Evolutionary conservation across 2,113 vertebrate genomes (phyloP).

Genomic region (Limnothrissa miodon): DNA sequence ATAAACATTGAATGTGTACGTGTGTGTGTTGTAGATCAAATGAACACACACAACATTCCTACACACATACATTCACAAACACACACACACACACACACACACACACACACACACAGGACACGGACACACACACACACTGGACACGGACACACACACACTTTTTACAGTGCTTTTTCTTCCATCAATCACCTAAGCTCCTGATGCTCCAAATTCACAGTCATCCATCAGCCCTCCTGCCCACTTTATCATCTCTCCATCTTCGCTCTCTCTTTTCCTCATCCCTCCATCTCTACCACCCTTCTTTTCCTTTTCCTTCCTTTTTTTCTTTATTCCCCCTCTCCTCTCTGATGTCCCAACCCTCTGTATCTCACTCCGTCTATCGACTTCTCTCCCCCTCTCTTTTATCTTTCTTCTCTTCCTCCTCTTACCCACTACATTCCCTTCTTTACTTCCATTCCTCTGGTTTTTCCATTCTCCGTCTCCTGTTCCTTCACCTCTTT

Average conservation of each 20-base stretch:
- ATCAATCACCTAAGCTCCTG: conserved; percentile 18
- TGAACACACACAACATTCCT: background rate
- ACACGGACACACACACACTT: conserved; percentile 9
- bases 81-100: background rate
- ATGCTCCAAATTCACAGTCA: conserved; percentile 20
- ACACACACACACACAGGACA: conserved; percentile 25
- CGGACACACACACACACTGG: background rate
- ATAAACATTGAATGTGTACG: background rate
- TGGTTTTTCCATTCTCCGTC: background rate
- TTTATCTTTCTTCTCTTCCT: background rate
- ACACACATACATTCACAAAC: too few relatives aligned
- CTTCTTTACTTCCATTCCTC: background rate
- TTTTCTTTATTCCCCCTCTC: background rate
- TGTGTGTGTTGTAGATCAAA: background rate
- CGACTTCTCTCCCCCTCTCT: background rate
- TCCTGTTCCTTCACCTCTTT: too few relatives aligned
- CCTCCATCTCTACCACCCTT: background rate
- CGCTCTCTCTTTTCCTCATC: background rate
- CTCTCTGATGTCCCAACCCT: background rate
- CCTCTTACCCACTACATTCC: background rate
- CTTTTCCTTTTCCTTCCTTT: background rate
- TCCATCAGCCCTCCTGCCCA: background rate
- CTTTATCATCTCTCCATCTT: conserved; percentile 2
- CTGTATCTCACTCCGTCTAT: background rate
- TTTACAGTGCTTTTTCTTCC: background rate